Evolutionary conservation across 2,113 vertebrate species (phyloP), one percentile per base, ranked within the genome.

Genomic region (Upupa epops): DNA sequence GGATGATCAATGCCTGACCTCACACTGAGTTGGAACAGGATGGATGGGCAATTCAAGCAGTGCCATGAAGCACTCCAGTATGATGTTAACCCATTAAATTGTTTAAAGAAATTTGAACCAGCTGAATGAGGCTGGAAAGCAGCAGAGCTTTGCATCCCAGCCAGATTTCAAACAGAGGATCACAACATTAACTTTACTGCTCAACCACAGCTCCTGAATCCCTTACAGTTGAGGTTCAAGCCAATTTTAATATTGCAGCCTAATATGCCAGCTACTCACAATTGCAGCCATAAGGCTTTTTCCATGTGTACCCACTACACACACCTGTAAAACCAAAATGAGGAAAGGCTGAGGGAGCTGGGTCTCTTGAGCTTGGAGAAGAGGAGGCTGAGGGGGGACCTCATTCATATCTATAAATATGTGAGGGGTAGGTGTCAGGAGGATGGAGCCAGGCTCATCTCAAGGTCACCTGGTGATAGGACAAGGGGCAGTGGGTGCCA

Each of bases 1-100:
- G 17, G n/a, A 58, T 70, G 48, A 34, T 45, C 52, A 75, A 8
- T 17, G n/a, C 29, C 45, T 82, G 18, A 56, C 19, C 14, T 32
- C 21, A 42, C 14, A 45, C 2, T 15, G 31, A 70, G 18, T 16
- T 66, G 40, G 63, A 74, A 51, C 0, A 0, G 12, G 8, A 7
- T 18, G 17, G 24, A 70, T 52, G 54, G 22, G 42, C 61, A 85
- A 46, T 20, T 86, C 40, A 59, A 56, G 14, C 45, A 26, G 56
- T 56, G 34, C 64, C 25, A 36, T 60, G 52, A 52, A 60, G 13
- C 19, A 48, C 8, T 13, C 16, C 40, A 73, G 16, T 22, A n/a
- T 37, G 59, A 52, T 51, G 49, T 42, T 36, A 91, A 73, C 19
- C 16, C 45, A 80, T 24, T 73, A 77, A 73, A 89, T 20, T 29